Percentiles rank a stretch among this genome's conserved stretches.
Conservation (phyloP, 2,113 vertebrate genomes). For the Scomber scombrus region DNA sequence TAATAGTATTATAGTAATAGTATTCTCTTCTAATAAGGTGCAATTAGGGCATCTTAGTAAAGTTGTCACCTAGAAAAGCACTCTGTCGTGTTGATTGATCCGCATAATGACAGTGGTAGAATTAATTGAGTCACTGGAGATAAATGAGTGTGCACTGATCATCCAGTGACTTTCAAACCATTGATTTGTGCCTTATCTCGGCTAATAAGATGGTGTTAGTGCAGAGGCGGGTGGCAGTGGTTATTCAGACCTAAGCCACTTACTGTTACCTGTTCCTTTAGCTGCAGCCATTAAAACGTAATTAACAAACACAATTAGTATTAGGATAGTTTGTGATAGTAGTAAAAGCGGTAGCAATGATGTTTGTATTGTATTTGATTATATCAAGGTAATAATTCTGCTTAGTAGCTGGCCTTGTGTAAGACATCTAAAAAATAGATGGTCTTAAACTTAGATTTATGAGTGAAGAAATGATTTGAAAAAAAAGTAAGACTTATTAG, state of each 20-base stretch:
- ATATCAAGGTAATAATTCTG: too few relatives aligned
- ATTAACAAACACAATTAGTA: conserved; percentile 25
- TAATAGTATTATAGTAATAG: not conserved
- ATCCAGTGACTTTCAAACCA: conserved; percentile 65
- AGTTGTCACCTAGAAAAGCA: conserved; percentile 48
- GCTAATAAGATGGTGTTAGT: conserved; percentile 53
- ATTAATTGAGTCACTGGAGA: conserved; percentile 70
- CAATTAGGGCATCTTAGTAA: conserved; percentile 57
- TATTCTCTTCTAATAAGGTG: conserved; percentile 39
- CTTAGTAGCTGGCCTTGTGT: too few relatives aligned
- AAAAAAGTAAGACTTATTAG: too few relatives aligned
- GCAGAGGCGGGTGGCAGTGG: conserved; percentile 18
- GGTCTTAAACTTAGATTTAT: too few relatives aligned
- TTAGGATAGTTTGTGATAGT: not conserved
- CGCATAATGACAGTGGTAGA: conserved; percentile 58
- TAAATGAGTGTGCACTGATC: conserved; percentile 61
- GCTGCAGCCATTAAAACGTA: conserved; percentile 11
- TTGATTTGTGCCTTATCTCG: conserved; percentile 70
- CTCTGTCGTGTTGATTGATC: conserved; percentile 62
- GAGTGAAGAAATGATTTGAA: too few relatives aligned
- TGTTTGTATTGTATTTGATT: too few relatives aligned
- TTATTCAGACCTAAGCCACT: conserved; percentile 44
- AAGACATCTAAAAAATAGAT: too few relatives aligned
- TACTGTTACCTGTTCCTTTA: conserved; percentile 13
- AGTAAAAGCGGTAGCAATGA: not conserved